phyloP scores from a whole-genome alignment of 2,797 vertebrate genomes.

The Notolepis coatsorum region DNA sequence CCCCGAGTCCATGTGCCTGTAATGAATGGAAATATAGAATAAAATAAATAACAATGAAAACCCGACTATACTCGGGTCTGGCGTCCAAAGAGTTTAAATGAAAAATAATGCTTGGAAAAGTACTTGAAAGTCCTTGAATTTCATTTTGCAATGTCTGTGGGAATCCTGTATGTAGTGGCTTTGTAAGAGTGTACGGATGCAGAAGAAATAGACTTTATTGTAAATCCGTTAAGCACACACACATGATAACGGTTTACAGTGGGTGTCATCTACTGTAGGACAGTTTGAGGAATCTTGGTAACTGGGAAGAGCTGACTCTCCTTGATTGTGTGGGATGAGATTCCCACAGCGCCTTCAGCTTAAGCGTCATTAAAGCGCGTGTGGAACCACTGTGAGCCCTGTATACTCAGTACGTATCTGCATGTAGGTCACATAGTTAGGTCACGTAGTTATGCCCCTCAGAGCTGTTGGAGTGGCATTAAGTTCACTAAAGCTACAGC shows the following conservation, averaged over 20 bases:
- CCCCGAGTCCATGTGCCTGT: too few species aligned
- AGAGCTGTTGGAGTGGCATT: neutral
- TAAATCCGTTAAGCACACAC: neutral
- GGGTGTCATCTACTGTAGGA: slow-evolving; percentile 6
- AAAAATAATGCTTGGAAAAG: too few species aligned
- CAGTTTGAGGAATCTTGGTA: neutral
- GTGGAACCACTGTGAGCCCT: slow-evolving; percentile 7
- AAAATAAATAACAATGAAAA: too few species aligned
- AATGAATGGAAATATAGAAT: too few species aligned
- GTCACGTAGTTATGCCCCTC: slow-evolving; percentile 17
- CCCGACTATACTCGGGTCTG: too few species aligned
- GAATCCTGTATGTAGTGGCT: too few species aligned
- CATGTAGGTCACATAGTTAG: slow-evolving; percentile 50
- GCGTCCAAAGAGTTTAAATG: too few species aligned
- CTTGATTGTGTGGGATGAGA: neutral
- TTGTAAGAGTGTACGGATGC: too few species aligned
- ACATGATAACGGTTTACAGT: neutral
- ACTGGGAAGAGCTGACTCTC: slow-evolving; percentile 6
- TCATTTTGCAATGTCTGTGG: too few species aligned
- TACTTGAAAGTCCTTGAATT: too few species aligned
- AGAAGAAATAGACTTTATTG: neutral
- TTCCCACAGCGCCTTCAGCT: slow-evolving; percentile 21
- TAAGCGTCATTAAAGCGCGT: slow-evolving; percentile 1
- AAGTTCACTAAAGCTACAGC: slow-evolving; percentile 10
- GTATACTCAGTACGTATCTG: neutral